Percentiles rank a stretch among this genome's conserved stretches.
Evolutionary conservation across 2,888 invertebrate genomes (phyloP).

Genomic region (Alsophila aescularia): DNA sequence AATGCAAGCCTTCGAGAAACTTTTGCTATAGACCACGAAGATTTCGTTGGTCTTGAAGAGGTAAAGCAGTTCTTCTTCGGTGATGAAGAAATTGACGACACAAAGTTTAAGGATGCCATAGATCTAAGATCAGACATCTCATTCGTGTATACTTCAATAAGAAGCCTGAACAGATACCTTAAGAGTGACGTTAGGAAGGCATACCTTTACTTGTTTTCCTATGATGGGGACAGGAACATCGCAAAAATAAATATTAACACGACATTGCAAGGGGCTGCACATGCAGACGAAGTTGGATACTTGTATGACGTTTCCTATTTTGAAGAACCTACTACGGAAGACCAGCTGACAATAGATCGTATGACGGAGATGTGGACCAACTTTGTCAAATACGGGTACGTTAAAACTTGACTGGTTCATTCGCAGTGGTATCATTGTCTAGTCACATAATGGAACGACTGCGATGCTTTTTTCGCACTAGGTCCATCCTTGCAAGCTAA

Average conservation of each 20-base stretch:
- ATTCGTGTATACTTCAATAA: conserved; percentile 45
- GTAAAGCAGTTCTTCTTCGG: conserved; percentile 45
- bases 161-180: conserved; percentile 41
- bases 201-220: conserved; percentile 51
- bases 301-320: conserved; percentile 40
- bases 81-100: conserved; percentile 35
- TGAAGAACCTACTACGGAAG: conserved; percentile 34
- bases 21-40: conserved; percentile 38
- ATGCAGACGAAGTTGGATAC: conserved; percentile 54
- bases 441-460: too few species aligned
- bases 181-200: conserved; percentile 37
- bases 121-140: conserved; percentile 48
- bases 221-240: conserved; percentile 46
- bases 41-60: conserved; percentile 32
- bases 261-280: conserved; percentile 43
- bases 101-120: conserved; percentile 29
- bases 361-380: conserved; percentile 50
- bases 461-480: too few species aligned
- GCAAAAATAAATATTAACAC: conserved; percentile 34
- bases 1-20: conserved; percentile 19
- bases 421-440: too few species aligned
- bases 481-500: too few species aligned
- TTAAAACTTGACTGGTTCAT: too few species aligned
- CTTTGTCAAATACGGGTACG: conserved; percentile 52
- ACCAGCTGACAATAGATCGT: conserved; percentile 45